A percentile compares a stretch with the other conserved stretches of the same genome.
Evolutionary conservation across 2,797 vertebrate genomes (phyloP).

Genomic region (Carcharodon carcharias): DNA sequence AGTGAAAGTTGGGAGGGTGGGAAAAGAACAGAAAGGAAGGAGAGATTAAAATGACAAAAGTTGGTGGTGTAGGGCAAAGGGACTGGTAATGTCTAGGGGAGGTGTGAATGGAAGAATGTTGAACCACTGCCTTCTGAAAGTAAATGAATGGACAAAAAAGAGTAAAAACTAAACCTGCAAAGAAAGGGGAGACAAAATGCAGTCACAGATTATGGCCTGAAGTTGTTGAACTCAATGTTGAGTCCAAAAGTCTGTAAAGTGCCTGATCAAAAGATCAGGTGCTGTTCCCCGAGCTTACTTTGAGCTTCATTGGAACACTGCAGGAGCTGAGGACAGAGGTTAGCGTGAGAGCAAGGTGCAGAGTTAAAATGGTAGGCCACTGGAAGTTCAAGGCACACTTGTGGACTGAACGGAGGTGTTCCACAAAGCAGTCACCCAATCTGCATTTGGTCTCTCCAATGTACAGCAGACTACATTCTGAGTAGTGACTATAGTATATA

Average conservation of each 20-base stretch:
- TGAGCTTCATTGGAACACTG: neutral
- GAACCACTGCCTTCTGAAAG: neutral
- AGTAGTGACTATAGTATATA: too few relatives aligned
- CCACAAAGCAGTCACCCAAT: neutral
- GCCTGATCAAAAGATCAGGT: neutral
- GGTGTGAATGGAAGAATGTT: neutral
- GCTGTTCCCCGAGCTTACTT: neutral
- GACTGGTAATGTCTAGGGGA: neutral
- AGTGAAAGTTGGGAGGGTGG: neutral
- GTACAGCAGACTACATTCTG: neutral
- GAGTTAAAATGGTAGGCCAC: neutral
- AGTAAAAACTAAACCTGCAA: neutral
- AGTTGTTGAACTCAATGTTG: neutral
- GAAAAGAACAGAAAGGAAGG: neutral
- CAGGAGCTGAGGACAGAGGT: neutral
- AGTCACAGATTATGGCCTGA: neutral
- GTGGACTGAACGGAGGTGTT: neutral
- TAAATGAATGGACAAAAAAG: neutral
- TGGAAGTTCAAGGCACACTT: neutral
- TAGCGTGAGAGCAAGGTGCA: neutral
- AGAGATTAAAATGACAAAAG: neutral
- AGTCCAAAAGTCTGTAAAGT: neutral
- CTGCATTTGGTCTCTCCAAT: too few relatives aligned
- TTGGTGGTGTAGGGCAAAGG: neutral
- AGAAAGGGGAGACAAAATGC: neutral